phyloP scores from a whole-genome alignment of 1,140 invertebrate species.

The Lordiphosa mommai region DNA sequence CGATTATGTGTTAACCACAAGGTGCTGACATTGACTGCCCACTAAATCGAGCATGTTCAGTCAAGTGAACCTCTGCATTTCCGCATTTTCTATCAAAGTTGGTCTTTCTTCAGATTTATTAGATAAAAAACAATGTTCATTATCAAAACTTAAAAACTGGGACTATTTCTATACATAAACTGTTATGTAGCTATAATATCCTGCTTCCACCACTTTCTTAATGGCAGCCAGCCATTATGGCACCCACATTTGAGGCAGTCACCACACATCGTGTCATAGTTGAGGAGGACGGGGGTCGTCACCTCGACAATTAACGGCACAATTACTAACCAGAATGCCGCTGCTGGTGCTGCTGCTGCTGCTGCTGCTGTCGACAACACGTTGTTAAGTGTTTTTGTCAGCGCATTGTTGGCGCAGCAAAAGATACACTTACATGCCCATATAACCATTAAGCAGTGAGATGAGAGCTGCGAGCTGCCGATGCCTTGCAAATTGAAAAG shows the following conservation, averaged over 20 bases:
- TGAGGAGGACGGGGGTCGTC: conserved; percentile 41
- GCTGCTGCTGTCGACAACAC: background rate
- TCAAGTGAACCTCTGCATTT: too few species aligned
- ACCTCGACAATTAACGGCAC: conserved; percentile 70
- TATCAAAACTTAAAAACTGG: too few species aligned
- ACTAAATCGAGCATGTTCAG: too few species aligned
- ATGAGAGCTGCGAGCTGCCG: conserved; percentile 12
- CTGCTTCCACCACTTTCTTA: too few species aligned
- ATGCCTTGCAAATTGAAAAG: conserved; percentile 53
- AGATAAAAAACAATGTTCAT: too few species aligned
- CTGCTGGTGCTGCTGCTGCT: background rate
- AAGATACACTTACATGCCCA: conserved; percentile 44
- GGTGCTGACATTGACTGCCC: too few species aligned
- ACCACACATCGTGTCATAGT: conserved; percentile 52
- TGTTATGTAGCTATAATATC: too few species aligned
- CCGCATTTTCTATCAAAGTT: too few species aligned
- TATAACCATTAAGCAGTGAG: conserved; percentile 31
- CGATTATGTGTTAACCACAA: too few species aligned
- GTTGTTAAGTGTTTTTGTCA: conserved; percentile 59
- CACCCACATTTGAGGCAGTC: conserved; percentile 5
- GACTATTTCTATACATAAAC: too few species aligned
- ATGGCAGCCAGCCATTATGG: background rate
- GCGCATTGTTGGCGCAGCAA: conserved; percentile 38
- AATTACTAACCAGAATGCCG: conserved; percentile 49
- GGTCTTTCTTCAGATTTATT: too few species aligned